phyloP scores from a whole-genome alignment of 2,113 vertebrate species.

The Pteropus alecto region DNA sequence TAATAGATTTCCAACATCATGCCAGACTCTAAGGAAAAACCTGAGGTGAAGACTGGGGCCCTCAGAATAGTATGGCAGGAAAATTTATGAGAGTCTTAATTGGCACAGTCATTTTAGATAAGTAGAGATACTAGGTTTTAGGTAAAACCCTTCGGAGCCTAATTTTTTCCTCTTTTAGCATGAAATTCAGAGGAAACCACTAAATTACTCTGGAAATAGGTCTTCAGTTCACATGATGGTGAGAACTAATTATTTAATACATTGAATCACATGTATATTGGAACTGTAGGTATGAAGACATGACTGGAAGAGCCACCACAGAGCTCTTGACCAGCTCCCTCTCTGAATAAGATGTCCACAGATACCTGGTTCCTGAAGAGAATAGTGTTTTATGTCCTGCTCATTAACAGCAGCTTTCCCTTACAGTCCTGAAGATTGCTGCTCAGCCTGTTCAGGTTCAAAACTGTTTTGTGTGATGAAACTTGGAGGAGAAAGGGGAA shows the following conservation, averaged over 20 bases:
- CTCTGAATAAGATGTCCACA: background rate
- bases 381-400: background rate
- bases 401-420: background rate
- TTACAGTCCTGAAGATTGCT: background rate
- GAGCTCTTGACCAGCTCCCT: background rate
- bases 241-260: constrained; percentile 7
- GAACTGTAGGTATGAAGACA: background rate
- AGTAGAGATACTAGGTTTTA: background rate
- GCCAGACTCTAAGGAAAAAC: background rate
- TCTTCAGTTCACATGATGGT: background rate
- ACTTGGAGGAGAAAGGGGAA: background rate
- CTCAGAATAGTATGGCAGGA: background rate
- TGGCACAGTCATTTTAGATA: background rate
- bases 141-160: background rate
- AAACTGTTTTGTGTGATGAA: background rate
- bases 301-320: background rate
- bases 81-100: background rate
- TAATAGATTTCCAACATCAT: background rate
- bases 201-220: constrained; percentile 24
- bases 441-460: background rate
- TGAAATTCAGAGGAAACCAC: constrained; percentile 14
- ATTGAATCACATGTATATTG: background rate
- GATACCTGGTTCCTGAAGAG: background rate
- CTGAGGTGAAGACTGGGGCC: background rate
- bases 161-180: constrained; percentile 13